phyloP scores from a whole-genome alignment of 2,888 invertebrate species.

The Gerris lacustris region DNA sequence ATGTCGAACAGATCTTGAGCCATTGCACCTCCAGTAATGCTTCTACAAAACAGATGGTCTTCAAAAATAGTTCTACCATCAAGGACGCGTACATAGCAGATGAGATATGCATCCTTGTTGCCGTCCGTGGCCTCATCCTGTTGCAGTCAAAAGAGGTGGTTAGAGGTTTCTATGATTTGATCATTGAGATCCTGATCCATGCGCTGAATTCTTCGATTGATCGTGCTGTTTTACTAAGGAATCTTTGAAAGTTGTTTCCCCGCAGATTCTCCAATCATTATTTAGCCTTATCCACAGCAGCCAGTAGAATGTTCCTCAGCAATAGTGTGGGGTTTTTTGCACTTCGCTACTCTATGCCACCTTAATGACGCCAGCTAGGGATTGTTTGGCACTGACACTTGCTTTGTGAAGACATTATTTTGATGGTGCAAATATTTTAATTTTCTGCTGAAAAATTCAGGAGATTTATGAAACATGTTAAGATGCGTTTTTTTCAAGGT shows the following conservation, averaged over 20 bases:
- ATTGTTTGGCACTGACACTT: not conserved
- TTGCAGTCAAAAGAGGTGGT: not conserved
- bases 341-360: not conserved
- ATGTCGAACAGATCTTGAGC: not conserved
- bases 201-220: not conserved
- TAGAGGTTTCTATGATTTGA: not conserved
- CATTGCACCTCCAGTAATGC: slow-evolving; percentile 5
- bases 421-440: not conserved
- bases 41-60: not conserved
- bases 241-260: slow-evolving; percentile 2
- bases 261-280: not conserved
- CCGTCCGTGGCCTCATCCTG: not conserved
- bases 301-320: not conserved
- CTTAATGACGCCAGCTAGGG: not conserved
- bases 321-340: not conserved
- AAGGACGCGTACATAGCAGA: not conserved
- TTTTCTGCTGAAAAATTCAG: not conserved
- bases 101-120: not conserved
- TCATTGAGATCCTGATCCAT: not conserved
- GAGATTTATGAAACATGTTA: not conserved
- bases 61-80: not conserved
- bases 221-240: not conserved
- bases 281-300: not conserved
- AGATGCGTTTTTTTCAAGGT: not conserved
- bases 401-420: not conserved